Conservation (phyloP, 2,113 vertebrate species). For the Syngnathus scovelli region DNA sequence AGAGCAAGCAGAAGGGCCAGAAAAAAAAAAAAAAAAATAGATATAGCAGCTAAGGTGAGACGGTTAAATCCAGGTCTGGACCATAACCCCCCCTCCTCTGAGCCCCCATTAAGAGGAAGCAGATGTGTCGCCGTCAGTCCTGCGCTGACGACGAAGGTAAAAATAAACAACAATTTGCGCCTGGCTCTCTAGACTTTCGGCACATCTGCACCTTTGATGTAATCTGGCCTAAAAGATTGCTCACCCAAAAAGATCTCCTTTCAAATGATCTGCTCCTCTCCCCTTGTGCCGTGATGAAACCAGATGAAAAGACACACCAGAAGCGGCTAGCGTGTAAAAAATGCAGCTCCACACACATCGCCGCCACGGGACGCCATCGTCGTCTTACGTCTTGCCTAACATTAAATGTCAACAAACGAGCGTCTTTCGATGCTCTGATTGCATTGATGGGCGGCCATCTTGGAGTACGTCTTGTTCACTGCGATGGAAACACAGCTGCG, state of each 20-base stretch:
- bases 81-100: background rate
- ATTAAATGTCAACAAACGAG: slow-evolving; percentile 28
- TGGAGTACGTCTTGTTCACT: slow-evolving; percentile 1
- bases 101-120: slow-evolving; percentile 14
- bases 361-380: too few species aligned
- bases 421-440: background rate
- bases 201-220: slow-evolving; percentile 51
- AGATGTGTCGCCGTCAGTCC: slow-evolving; percentile 7
- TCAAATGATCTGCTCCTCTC: slow-evolving; percentile 47
- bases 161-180: slow-evolving; percentile 32
- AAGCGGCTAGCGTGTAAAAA: slow-evolving; percentile 26
- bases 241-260: slow-evolving; percentile 50
- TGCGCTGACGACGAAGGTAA: slow-evolving; percentile 21
- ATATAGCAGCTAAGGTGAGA: slow-evolving; percentile 18
- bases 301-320: slow-evolving; percentile 55
- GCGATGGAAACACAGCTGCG: slow-evolving; percentile 55
- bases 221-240: slow-evolving; percentile 55
- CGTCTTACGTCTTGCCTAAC: slow-evolving; percentile 3
- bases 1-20: slow-evolving; percentile 11
- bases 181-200: slow-evolving; percentile 30
- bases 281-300: slow-evolving; percentile 57
- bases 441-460: background rate
- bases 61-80: slow-evolving; percentile 20
- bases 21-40: slow-evolving; percentile 1
- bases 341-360: slow-evolving; percentile 1